phyloP scores from a whole-genome alignment of 2,113 vertebrate genomes.

The Amphiprion percula region DNA sequence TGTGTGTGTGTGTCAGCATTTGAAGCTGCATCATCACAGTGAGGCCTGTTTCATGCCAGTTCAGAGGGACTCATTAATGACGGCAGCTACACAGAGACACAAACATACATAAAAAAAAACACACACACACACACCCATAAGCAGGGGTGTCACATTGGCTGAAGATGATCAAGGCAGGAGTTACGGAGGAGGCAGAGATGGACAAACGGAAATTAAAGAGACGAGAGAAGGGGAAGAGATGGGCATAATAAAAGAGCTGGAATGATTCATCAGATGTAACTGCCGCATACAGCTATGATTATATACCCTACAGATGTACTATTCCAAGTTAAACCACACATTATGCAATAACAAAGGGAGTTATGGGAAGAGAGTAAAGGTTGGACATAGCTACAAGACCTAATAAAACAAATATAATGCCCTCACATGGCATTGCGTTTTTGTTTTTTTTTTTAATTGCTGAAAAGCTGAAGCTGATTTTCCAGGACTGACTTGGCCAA shows the following conservation, averaged over 20 bases:
- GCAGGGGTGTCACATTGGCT: constrained; percentile 37
- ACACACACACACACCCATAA: constrained; percentile 28
- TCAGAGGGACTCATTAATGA: constrained; percentile 42
- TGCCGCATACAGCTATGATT: neutral
- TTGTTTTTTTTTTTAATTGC: too few species aligned
- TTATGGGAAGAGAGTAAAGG: too few species aligned
- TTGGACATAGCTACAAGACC: too few species aligned
- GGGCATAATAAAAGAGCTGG: neutral
- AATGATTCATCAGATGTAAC: neutral
- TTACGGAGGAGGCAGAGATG: constrained; percentile 2
- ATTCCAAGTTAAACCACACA: too few species aligned
- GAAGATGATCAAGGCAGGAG: constrained; percentile 38
- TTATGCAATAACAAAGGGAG: too few species aligned
- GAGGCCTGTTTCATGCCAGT: constrained; percentile 25
- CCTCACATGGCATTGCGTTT: too few species aligned
- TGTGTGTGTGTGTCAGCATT: constrained; percentile 19
- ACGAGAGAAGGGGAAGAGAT: constrained; percentile 17
- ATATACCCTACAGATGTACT: too few species aligned
- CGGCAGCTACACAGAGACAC: constrained; percentile 15
- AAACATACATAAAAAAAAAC: neutral
- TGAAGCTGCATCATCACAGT: constrained; percentile 32
- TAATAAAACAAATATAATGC: too few species aligned
- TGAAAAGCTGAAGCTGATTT: too few species aligned
- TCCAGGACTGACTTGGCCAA: too few species aligned
- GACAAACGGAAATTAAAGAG: constrained; percentile 10